These are phyloP conservation scores for Zapus hudsonius DNA, from an alignment of 2,113 vertebrate genomes.

Conservation along the genomic window DNA sequence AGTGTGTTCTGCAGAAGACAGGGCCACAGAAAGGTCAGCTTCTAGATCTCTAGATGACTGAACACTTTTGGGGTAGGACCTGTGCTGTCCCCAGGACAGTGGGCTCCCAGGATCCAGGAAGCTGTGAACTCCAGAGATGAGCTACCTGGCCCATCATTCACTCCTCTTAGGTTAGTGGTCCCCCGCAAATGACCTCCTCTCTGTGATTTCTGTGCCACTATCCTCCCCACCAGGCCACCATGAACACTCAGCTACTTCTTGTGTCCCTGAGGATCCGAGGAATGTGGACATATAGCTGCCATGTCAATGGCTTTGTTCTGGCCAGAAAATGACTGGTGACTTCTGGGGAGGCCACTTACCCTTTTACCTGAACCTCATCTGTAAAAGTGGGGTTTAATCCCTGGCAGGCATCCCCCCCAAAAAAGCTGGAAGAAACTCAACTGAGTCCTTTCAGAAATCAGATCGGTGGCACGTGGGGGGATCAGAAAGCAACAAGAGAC, in stretches of 20 bases:
- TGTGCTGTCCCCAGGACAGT: neutral
- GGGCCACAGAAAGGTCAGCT: neutral
- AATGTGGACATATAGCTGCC: fast-evolving
- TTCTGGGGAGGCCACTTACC: neutral
- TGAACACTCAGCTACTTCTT: neutral
- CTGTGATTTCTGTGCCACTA: neutral
- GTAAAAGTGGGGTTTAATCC: neutral
- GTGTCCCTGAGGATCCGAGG: too few relatives aligned
- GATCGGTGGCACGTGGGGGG: too few relatives aligned
- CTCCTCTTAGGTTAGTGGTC: neutral
- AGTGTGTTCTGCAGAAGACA: neutral
- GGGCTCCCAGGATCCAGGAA: neutral
- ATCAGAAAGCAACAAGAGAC: neutral
- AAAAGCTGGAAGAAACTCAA: neutral
- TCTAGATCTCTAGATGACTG: neutral
- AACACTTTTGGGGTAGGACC: neutral
- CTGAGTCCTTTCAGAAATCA: neutral
- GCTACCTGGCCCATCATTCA: fast-evolving
- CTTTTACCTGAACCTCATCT: neutral
- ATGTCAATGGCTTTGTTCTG: neutral
- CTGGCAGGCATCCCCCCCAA: neutral
- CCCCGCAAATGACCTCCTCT: neutral
- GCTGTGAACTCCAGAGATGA: neutral
- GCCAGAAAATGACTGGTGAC: neutral
- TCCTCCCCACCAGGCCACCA: neutral